phyloP scores from a whole-genome alignment of 1,140 invertebrate genomes.

The Drosophila leontia region DNA sequence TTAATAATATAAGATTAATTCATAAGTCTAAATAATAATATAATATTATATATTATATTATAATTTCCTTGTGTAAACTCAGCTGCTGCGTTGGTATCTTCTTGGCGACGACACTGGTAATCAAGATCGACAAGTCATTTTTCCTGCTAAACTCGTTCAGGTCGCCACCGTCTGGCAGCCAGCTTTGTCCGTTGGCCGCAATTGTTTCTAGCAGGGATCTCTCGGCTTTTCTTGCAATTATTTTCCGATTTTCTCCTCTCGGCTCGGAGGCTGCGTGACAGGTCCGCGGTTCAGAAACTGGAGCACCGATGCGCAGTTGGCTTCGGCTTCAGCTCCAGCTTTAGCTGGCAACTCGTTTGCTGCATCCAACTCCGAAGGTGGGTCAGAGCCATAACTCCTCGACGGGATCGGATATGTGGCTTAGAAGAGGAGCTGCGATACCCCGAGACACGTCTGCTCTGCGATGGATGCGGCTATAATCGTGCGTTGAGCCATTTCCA shows the following conservation, averaged over 20 bases:
- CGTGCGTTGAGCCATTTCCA: constrained; percentile 64
- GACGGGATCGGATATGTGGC: constrained; percentile 24
- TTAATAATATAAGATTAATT: too few relatives aligned
- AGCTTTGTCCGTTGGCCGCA: constrained; percentile 48
- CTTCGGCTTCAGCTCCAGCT: constrained; percentile 34
- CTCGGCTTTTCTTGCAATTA: constrained; percentile 77
- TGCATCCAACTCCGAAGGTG: constrained; percentile 68
- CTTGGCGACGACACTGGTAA: constrained; percentile 49
- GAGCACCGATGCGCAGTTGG: constrained; percentile 70
- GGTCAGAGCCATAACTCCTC: constrained; percentile 78
- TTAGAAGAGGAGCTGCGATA: neutral
- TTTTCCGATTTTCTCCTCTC: constrained; percentile 79
- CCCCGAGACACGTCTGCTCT: constrained; percentile 29
- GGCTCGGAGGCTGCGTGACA: constrained; percentile 68
- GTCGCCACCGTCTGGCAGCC: constrained; percentile 43
- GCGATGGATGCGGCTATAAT: constrained; percentile 34
- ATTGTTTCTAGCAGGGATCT: constrained; percentile 72
- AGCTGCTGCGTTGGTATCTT: constrained; percentile 24
- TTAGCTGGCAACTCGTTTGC: constrained; percentile 43
- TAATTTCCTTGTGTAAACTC: neutral
- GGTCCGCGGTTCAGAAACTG: constrained; percentile 76
- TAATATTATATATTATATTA: neutral
- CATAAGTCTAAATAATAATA: too few relatives aligned
- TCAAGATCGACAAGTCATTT: constrained; percentile 63
- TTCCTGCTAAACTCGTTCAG: constrained; percentile 71